Conservation (phyloP, 2,113 vertebrate genomes). For the Podarcis cretensis region DNA sequence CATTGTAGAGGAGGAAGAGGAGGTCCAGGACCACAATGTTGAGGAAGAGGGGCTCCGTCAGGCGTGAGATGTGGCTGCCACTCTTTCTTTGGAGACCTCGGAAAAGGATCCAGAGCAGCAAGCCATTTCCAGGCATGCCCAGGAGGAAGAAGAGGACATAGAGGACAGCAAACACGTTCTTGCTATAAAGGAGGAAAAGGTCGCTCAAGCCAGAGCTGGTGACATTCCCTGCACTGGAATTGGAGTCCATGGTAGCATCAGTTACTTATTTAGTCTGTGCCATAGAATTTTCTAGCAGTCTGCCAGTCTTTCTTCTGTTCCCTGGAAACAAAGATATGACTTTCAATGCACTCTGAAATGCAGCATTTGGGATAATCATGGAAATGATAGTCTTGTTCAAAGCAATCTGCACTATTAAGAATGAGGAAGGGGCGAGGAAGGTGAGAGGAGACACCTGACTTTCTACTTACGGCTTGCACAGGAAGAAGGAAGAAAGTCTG, state of each 20-base stretch:
- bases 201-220: neutral
- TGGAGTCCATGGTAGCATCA: neutral
- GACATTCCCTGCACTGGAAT: neutral
- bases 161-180: slow-evolving; percentile 2
- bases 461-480: no score
- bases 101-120: slow-evolving; percentile 30
- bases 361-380: neutral
- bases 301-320: neutral
- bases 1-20: slow-evolving; percentile 16
- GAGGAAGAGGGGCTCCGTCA: slow-evolving; percentile 20
- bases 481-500: no score
- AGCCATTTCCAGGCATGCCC: slow-evolving; percentile 25
- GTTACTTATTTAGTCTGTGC: neutral
- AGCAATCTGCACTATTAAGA: no score
- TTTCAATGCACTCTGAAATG: neutral
- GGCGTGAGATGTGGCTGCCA: neutral
- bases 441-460: no score
- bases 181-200: neutral
- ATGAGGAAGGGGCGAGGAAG: no score
- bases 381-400: neutral
- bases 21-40: slow-evolving; percentile 27
- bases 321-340: neutral
- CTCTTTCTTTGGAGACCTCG: slow-evolving; percentile 1
- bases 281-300: no score
- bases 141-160: slow-evolving; percentile 20